Conservation (phyloP, 2,888 invertebrate genomes). For the Phlogophora meticulosa region DNA sequence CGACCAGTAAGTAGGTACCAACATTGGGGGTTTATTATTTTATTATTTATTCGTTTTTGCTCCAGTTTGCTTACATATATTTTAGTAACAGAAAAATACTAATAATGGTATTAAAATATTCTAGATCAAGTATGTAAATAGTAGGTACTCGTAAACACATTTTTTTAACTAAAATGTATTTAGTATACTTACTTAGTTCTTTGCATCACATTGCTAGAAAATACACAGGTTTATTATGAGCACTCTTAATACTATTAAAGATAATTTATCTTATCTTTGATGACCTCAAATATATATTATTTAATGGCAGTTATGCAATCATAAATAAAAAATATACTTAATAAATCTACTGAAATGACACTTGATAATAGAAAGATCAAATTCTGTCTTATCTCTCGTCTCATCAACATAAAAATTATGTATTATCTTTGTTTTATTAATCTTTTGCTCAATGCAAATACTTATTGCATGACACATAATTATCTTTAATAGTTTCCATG, state of each 20-base stretch:
- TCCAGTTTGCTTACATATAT: no score
- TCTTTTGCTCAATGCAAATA: background rate
- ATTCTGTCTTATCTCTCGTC: background rate
- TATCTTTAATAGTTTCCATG: background rate
- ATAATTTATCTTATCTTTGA: background rate
- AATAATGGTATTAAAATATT: no score
- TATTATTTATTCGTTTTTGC: no score
- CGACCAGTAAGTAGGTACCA: no score
- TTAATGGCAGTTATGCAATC: background rate
- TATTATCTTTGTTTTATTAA: background rate
- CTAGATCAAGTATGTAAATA: no score
- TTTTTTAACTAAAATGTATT: no score
- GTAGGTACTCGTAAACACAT: no score
- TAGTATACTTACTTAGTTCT: no score
- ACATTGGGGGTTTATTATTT: no score
- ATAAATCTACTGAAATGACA: background rate
- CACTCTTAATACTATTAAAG: background rate
- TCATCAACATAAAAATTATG: background rate
- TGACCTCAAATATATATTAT: conserved; percentile 15
- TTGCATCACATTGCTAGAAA: no score
- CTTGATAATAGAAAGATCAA: background rate
- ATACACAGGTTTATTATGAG: conserved; percentile 9
- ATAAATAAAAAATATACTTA: conserved; percentile 10
- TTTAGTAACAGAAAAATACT: no score
- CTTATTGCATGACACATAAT: background rate